Percentiles rank a stretch among this genome's conserved stretches.
Evolutionary conservation across 2,797 vertebrate genomes (phyloP).

Genomic region (Uromys caudimaculatus): DNA sequence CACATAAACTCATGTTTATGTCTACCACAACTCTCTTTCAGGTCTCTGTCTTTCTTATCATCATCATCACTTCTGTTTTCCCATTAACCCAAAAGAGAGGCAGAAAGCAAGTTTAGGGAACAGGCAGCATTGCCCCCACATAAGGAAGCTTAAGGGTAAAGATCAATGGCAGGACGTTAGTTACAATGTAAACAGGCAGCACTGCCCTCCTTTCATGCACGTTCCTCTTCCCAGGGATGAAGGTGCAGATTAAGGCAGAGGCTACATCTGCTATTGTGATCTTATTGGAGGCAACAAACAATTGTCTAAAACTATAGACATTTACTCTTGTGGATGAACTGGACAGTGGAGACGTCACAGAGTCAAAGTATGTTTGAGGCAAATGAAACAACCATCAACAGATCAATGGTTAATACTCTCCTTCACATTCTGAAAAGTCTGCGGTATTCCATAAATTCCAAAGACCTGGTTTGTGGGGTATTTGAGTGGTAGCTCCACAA

Average conservation of each 20-base stretch:
- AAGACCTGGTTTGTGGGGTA: background rate
- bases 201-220: background rate
- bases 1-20: background rate
- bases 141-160: background rate
- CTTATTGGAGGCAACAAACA: background rate
- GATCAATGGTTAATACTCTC: background rate
- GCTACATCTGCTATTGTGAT: no score
- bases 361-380: background rate
- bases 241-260: background rate
- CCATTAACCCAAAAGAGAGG: background rate
- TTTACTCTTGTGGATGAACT: background rate
- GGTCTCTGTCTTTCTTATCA: background rate
- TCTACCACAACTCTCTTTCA: background rate
- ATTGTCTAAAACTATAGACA: background rate
- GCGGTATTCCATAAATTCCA: background rate
- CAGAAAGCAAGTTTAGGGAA: background rate
- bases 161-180: background rate
- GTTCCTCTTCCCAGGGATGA: background rate
- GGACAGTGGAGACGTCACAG: background rate
- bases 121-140: background rate
- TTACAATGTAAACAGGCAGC: background rate
- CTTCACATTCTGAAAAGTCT: background rate
- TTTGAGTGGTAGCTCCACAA: background rate
- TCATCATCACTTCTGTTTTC: background rate
- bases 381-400: background rate